Percentiles rank a stretch among this genome's conserved stretches.
These are phyloP conservation scores for Ceratina japonica DNA, from an alignment of 1,140 invertebrate species.

Conservation along the genomic window DNA sequence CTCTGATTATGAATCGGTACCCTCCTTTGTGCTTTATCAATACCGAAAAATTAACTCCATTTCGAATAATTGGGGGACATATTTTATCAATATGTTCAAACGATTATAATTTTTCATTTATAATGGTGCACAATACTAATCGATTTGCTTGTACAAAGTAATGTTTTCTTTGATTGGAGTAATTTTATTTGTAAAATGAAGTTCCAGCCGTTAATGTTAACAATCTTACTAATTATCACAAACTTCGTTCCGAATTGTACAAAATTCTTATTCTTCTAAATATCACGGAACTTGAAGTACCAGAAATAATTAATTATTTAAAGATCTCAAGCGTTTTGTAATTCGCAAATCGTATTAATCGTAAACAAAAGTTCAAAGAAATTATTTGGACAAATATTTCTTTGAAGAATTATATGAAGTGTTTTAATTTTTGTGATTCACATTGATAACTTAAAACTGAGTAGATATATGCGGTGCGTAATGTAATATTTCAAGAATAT, in stretches of 20 bases:
- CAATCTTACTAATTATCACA: background rate
- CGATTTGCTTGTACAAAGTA: background rate
- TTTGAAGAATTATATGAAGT: background rate
- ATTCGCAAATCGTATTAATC: conserved; percentile 1
- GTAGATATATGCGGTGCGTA: background rate
- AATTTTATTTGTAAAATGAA: background rate
- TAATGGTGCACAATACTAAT: background rate
- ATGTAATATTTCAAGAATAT: conserved; percentile 24
- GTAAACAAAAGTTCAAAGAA: background rate
- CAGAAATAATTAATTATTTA: too few species aligned
- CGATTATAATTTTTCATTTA: background rate
- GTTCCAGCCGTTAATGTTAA: background rate
- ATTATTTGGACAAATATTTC: background rate
- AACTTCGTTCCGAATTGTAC: background rate
- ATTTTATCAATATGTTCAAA: background rate
- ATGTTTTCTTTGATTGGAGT: background rate
- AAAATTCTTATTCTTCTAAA: background rate
- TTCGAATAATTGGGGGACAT: background rate
- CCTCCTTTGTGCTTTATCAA: background rate
- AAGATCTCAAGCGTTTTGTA: background rate
- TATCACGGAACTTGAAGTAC: too few species aligned
- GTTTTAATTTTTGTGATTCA: too few species aligned
- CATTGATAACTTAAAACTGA: background rate
- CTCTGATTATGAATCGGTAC: background rate
- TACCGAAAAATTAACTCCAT: background rate